phyloP scores from a whole-genome alignment of 2,113 vertebrate genomes.

The Pygoscelis adeliae region DNA sequence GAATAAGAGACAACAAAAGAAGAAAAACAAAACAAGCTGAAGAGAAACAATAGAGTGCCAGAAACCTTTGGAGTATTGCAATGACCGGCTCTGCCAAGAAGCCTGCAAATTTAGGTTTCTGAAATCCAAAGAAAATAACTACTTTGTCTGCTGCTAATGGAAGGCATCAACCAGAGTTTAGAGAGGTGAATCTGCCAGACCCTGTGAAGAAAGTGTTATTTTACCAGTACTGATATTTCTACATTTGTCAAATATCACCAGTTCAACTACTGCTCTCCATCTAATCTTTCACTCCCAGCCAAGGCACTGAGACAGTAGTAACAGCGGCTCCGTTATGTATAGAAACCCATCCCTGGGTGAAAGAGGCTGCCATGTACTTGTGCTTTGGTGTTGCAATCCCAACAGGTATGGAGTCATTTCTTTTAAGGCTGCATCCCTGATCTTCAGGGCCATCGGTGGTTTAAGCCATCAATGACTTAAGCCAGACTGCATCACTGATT shows the following conservation, averaged over 20 bases:
- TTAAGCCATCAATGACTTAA: neutral
- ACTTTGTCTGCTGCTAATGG: neutral
- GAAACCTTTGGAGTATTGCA: neutral
- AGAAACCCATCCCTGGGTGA: neutral
- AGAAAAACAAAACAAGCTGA: neutral
- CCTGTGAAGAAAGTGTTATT: neutral
- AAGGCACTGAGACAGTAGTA: neutral
- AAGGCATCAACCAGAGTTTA: neutral
- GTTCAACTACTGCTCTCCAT: neutral
- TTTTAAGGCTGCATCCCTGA: neutral
- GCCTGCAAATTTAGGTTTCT: neutral
- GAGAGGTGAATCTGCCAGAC: neutral
- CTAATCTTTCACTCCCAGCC: neutral
- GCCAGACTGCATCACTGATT: neutral
- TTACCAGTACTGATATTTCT: neutral
- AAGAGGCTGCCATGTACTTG: neutral
- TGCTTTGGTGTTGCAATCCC: neutral
- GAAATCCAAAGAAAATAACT: slow-evolving; percentile 1
- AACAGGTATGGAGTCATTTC: neutral
- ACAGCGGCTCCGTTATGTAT: neutral
- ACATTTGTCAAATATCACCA: neutral
- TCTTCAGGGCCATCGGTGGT: neutral
- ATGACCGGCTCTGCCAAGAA: neutral
- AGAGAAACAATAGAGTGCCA: neutral
- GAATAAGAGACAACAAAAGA: neutral